A percentile compares a stretch with the other conserved stretches of the same genome.
Conservation (phyloP, 1,140 invertebrate species). For the Pararge aegeria region DNA sequence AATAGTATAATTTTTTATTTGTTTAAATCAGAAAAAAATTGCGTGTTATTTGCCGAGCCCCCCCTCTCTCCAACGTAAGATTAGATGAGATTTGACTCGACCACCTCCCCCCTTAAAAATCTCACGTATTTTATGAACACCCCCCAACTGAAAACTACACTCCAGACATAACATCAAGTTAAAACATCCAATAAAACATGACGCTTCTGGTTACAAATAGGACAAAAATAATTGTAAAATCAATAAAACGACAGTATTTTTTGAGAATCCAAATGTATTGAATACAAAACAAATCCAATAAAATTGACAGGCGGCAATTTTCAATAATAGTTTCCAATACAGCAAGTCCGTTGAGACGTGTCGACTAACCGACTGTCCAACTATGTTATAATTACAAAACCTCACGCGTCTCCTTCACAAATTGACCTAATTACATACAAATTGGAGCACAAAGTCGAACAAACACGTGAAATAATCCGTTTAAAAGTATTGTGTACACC, state of each 20-base stretch:
- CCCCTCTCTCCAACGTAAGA: constrained; percentile 20
- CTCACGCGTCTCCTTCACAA: constrained; percentile 12
- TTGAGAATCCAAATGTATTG: constrained; percentile 75
- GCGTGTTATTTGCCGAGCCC: constrained; percentile 7
- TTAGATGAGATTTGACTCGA: constrained; percentile 20
- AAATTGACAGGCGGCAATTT: constrained; percentile 72
- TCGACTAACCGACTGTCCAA: background rate
- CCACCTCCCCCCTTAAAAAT: too few species aligned
- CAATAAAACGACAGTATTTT: constrained; percentile 16
- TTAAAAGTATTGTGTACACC: background rate
- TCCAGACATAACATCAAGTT: too few species aligned
- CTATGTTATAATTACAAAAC: constrained; percentile 21
- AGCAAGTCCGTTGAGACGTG: constrained; percentile 8
- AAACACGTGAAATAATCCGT: background rate
- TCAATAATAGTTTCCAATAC: constrained; percentile 49
- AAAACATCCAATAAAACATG: too few species aligned
- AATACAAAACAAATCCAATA: constrained; percentile 77
- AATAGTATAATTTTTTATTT: too few species aligned
- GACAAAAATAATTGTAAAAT: too few species aligned
- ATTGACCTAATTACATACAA: constrained; percentile 33
- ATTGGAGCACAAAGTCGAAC: constrained; percentile 17
- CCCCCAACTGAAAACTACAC: too few species aligned
- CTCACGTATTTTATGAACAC: too few species aligned
- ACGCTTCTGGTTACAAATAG: too few species aligned
- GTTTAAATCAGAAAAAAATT: too few species aligned